Evolutionary conservation across 2,888 invertebrate genomes (phyloP).

Genomic region (Pyrochroa serraticornis): DNA sequence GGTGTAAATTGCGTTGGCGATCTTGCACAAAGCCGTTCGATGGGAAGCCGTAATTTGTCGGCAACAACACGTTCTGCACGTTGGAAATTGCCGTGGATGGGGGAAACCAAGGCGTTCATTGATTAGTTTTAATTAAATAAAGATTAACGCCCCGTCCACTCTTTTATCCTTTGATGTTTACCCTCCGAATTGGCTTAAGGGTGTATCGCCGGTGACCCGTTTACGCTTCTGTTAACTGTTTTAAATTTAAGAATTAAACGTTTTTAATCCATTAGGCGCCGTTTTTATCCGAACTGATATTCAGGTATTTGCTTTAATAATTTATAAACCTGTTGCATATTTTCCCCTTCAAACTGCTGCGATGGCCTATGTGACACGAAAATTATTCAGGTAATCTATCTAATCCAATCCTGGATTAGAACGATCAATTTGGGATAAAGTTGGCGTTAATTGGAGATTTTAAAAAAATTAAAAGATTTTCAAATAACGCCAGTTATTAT

Average conservation of each 20-base stretch:
- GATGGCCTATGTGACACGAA: too few species aligned
- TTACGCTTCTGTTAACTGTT: neutral
- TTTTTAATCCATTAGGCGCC: neutral
- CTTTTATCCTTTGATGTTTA: constrained; percentile 12
- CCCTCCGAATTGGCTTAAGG: constrained; percentile 1
- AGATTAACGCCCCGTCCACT: constrained; percentile 29
- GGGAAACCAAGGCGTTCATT: constrained; percentile 24
- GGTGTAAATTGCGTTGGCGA: neutral
- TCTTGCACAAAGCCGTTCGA: constrained; percentile 13
- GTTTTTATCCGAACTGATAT: too few species aligned
- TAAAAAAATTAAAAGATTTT: too few species aligned
- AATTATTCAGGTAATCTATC: too few species aligned
- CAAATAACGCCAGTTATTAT: too few species aligned
- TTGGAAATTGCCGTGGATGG: constrained; percentile 19
- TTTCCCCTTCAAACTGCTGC: too few species aligned
- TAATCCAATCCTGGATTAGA: too few species aligned
- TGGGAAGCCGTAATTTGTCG: constrained; percentile 19
- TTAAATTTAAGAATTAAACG: neutral
- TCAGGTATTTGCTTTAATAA: too few species aligned
- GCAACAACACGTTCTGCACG: constrained; percentile 19
- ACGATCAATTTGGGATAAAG: too few species aligned
- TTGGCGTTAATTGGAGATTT: too few species aligned
- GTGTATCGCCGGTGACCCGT: neutral
- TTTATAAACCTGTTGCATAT: too few species aligned
- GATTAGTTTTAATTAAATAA: constrained; percentile 39